Evolutionary conservation across 2,113 vertebrate genomes (phyloP).

Genomic region (Oryzias woworae): DNA sequence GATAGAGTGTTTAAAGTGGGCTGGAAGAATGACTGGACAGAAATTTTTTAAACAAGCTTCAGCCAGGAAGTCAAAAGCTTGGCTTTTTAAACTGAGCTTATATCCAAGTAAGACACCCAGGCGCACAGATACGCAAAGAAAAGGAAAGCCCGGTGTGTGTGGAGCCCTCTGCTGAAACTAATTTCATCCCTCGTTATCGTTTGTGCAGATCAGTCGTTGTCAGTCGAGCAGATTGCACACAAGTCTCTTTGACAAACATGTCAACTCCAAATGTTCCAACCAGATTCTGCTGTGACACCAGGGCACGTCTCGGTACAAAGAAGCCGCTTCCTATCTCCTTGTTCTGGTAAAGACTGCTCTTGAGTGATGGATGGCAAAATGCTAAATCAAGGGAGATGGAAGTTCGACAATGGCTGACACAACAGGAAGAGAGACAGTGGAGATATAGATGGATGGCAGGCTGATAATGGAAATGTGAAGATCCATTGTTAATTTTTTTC

Average conservation of each 20-base stretch:
- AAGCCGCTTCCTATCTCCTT: constrained; percentile 40
- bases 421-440: constrained; percentile 42
- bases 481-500: constrained; percentile 49
- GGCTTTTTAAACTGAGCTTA: no score
- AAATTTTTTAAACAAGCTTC: no score
- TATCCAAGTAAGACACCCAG: no score
- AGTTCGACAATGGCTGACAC: constrained; percentile 48
- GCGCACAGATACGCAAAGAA: no score
- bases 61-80: no score
- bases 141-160: no score
- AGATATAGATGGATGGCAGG: constrained; percentile 34
- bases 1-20: no score
- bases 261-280: no score
- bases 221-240: constrained; percentile 32
- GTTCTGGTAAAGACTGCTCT: constrained; percentile 28
- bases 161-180: no score
- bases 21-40: no score
- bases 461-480: constrained; percentile 33
- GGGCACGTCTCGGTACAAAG: no score
- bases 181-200: constrained; percentile 24
- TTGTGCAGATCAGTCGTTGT: constrained; percentile 43
- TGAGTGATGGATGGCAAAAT: constrained; percentile 65
- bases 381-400: constrained; percentile 54
- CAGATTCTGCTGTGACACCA: no score
- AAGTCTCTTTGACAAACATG: constrained; percentile 17